Percentiles rank a stretch among this genome's conserved stretches.
These are phyloP conservation scores for Dipodomys merriami DNA, from an alignment of 2,113 vertebrate species.

Conservation along the genomic window DNA sequence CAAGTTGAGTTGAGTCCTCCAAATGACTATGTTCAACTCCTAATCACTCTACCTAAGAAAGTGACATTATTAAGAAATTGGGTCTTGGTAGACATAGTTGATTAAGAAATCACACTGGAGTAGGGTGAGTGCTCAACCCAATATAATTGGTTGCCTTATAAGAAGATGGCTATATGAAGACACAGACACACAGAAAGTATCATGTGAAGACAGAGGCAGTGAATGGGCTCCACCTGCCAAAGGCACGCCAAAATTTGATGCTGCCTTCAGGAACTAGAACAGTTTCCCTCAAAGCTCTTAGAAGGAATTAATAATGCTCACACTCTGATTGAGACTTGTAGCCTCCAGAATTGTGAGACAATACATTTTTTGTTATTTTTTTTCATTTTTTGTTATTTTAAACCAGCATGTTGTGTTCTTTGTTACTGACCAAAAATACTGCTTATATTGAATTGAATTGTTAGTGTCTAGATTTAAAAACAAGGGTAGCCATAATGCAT, in stretches of 20 bases:
- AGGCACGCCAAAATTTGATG: background rate
- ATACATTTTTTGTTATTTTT: background rate
- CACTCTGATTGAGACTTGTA: background rate
- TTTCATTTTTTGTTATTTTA: background rate
- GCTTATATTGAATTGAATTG: background rate
- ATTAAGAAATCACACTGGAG: background rate
- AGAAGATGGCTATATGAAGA: background rate
- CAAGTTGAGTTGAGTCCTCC: background rate
- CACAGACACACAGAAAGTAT: background rate
- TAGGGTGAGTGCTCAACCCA: background rate
- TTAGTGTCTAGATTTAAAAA: background rate
- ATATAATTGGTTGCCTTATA: background rate
- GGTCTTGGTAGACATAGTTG: background rate
- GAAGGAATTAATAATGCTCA: background rate
- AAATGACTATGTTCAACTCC: background rate
- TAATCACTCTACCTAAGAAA: background rate
- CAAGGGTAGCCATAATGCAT: background rate
- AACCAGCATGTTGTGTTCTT: background rate
- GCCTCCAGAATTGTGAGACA: background rate
- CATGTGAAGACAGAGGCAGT: background rate
- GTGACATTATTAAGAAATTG: background rate
- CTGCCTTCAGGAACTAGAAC: background rate
- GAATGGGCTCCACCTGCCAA: background rate
- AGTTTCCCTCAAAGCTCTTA: background rate
- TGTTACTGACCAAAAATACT: background rate